Evolutionary conservation across 2,113 vertebrate genomes (phyloP).

Genomic region (Mixornis gularis): DNA sequence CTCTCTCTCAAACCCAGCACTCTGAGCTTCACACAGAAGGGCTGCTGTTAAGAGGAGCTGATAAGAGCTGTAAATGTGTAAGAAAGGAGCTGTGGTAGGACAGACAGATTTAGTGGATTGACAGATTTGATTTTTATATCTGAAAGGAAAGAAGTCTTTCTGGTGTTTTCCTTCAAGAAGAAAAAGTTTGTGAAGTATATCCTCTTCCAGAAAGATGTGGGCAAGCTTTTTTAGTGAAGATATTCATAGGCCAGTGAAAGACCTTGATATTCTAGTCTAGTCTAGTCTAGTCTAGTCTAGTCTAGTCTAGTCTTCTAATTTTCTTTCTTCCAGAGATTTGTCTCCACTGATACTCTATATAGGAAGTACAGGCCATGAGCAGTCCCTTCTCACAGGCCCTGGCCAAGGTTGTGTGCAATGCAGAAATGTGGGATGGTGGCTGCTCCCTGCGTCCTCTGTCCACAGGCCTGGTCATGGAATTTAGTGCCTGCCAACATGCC

Average conservation of each 20-base stretch:
- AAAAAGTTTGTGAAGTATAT: neutral
- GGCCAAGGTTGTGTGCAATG: fast-evolving
- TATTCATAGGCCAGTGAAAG: neutral
- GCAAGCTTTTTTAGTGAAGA: neutral
- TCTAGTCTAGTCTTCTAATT: neutral
- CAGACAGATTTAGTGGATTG: neutral
- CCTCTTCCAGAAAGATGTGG: neutral
- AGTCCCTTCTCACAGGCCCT: neutral
- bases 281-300: neutral
- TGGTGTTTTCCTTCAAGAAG: neutral
- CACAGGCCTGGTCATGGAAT: neutral
- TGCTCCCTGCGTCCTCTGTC: neutral
- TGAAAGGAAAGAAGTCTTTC: neutral
- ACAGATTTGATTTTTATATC: neutral
- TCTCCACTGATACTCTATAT: neutral
- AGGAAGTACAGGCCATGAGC: neutral
- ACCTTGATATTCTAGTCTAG: neutral
- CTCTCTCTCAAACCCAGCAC: neutral
- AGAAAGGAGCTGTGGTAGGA: neutral
- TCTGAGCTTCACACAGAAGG: neutral
- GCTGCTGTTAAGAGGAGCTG: neutral
- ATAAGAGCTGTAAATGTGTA: neutral
- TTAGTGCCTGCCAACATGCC: neutral
- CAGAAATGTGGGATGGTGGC: fast-evolving
- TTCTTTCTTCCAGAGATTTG: neutral